Evolutionary conservation across 2,113 vertebrate genomes (phyloP).

Genomic region (Sinosuthora webbiana): DNA sequence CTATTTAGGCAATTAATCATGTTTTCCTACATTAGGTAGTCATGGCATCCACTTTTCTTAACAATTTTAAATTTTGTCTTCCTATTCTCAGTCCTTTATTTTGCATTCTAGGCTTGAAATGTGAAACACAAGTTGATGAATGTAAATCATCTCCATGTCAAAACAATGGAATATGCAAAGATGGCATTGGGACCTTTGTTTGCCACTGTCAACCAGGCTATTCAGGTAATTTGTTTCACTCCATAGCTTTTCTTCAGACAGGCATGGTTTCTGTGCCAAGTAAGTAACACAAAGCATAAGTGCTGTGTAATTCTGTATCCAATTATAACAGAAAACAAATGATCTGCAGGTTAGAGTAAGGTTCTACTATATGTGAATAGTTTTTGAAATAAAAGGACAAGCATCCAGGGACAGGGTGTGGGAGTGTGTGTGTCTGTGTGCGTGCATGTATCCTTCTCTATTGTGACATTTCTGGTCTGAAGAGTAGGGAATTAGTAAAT

Average conservation of each 20-base stretch:
- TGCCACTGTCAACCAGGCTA: slow-evolving; percentile 90
- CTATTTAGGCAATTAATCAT: not conserved
- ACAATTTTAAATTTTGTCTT: not conserved
- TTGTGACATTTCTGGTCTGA: not conserved
- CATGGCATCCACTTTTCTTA: not conserved
- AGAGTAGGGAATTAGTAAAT: not conserved
- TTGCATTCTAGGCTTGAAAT: slow-evolving; percentile 87
- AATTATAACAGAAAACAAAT: not conserved
- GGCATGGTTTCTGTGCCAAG: not conserved
- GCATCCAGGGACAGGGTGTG: not conserved
- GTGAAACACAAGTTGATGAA: slow-evolving; percentile 91
- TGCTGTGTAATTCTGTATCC: not conserved
- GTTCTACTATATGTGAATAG: not conserved
- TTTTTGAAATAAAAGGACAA: not conserved
- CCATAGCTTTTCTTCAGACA: not conserved
- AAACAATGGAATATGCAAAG: slow-evolving; percentile 86
- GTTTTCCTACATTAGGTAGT: not conserved
- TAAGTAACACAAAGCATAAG: not conserved
- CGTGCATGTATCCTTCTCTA: not conserved
- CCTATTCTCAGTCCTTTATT: not conserved
- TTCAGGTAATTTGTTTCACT: slow-evolving; percentile 77
- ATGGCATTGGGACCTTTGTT: slow-evolving; percentile 82
- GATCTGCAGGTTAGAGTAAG: not conserved
- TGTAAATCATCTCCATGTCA: slow-evolving; percentile 89
- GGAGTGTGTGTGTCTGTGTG: not conserved